Conservation (phyloP, 2,797 vertebrate species). For the Pogonophryne albipinna region DNA sequence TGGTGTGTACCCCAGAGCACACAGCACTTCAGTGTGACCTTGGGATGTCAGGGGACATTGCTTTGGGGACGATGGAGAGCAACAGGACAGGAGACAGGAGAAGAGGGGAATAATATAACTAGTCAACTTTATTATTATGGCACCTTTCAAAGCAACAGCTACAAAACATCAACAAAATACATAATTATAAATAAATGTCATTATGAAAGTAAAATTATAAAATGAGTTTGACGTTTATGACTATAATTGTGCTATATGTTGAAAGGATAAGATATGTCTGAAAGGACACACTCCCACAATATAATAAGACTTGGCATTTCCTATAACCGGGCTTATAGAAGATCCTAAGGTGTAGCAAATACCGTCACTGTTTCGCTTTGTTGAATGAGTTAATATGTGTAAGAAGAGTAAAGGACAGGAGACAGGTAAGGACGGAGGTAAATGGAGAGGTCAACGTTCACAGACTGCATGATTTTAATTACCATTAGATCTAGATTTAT, state of each 20-base stretch:
- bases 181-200: constrained; percentile 5
- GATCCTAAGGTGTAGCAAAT: no score
- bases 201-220: not conserved
- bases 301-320: no score
- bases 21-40: constrained; percentile 73
- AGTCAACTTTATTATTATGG: constrained; percentile 27
- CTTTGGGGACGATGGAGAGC: constrained; percentile 41
- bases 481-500: no score
- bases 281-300: no score
- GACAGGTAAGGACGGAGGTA: no score
- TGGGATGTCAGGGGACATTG: constrained; percentile 68
- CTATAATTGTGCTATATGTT: not conserved
- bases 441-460: no score
- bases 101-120: constrained; percentile 36
- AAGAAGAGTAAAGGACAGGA: no score
- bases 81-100: constrained; percentile 30
- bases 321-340: no score
- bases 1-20: constrained; percentile 51
- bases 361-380: no score
- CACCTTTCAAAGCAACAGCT: constrained; percentile 24
- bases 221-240: constrained; percentile 14
- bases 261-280: no score
- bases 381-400: no score
- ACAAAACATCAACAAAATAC: constrained; percentile 6
- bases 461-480: no score